Evolutionary conservation across 2,888 invertebrate species (phyloP), one percentile per base, ranked within the genome.

Genomic region (Myathropa florea): DNA sequence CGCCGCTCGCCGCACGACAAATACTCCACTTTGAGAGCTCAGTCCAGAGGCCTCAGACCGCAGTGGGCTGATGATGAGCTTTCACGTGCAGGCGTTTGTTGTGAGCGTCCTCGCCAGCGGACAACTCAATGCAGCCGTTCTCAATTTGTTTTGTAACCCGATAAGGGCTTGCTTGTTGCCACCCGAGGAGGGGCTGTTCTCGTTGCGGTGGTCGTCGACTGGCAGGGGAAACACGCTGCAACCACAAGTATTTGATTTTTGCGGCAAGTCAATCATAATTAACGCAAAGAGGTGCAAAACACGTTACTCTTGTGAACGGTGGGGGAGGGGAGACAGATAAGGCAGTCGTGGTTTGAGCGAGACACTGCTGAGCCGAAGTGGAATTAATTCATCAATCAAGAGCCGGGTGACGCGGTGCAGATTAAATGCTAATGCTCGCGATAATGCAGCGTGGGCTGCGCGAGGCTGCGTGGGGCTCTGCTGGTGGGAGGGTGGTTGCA

Each of bases 361-460:
- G 55, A 61, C 57, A 83, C 67, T 61, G 39, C 68, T 73, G 64
- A 65, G 18, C 26, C 30, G 39, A 30, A 63, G 68, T 28, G 55
- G 33, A 72, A 82, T 75, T 64, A 70, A 86, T 83, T 83, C 82
- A 86, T 86, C 85, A 83, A 78, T 78, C 82, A 70, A 70, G 68
- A 77, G 28, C 30, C 61, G 46, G 39, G 14, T 30, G n/a, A 68
- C 55, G 72, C 21, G 64, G 36, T 28, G 36, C 33, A 71, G 30
- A 61, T 67, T 55, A 85, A 79, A 84, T 81, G 81, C 76, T 75
- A 76, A 85, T 81, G 18, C 28, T 18, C 46, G 46, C 46, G 46
- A 46, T 46, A 18, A 12, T 46, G 46, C 46, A 18, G 46, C 46
- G 46, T 46, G 46, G 46, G 46, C 46, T 46, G 46, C 46, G 46